phyloP scores from a whole-genome alignment of 1,140 invertebrate species.

The Brachystomella parvula region DNA sequence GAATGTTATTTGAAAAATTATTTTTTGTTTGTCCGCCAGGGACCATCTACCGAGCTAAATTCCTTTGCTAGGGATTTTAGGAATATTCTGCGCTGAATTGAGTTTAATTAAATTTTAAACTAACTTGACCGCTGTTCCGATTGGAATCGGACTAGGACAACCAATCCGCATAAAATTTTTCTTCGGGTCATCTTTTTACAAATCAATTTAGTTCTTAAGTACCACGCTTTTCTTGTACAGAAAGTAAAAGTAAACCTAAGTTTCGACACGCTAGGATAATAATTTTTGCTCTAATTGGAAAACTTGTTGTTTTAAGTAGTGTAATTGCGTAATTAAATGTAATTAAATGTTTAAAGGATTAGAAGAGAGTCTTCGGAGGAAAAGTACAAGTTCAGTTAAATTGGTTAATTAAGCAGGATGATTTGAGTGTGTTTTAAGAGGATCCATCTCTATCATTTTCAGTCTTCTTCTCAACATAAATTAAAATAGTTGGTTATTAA shows the following conservation, averaged over 20 bases:
- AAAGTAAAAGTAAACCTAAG: background rate
- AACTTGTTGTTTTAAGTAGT: background rate
- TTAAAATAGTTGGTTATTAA: background rate
- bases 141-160: background rate
- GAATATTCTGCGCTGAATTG: no score
- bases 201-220: background rate
- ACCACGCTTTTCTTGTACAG: background rate
- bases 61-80: no score
- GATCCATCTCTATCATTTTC: background rate
- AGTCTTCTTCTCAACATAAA: background rate
- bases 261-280: no score
- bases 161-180: background rate
- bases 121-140: background rate
- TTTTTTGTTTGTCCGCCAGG: no score
- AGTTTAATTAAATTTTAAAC: conserved; percentile 26
- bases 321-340: background rate
- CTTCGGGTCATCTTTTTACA: background rate
- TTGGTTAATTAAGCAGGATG: background rate
- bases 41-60: no score
- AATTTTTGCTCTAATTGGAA: background rate
- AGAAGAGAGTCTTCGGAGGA: background rate
- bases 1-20: no score
- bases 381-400: background rate
- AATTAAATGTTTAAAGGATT: background rate
- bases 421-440: background rate